Conservation (phyloP, 2,888 invertebrate species). For the Dicyrtoma fusca region DNA sequence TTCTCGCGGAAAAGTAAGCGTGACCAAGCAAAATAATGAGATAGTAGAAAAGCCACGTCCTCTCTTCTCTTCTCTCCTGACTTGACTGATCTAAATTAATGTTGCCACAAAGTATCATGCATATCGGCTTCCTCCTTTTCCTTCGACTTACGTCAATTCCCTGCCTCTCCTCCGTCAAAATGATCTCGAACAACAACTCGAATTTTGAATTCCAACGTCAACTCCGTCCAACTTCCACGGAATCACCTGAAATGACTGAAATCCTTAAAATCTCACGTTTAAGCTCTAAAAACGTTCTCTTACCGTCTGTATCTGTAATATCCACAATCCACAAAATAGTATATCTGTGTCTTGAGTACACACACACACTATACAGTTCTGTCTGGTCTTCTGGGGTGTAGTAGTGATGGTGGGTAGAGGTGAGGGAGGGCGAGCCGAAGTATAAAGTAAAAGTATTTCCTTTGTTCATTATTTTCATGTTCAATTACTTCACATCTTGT, state of each 20-base stretch:
- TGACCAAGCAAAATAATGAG: slow-evolving; percentile 32
- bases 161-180: slow-evolving; percentile 3
- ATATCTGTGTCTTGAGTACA: background rate
- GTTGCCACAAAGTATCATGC: slow-evolving; percentile 33
- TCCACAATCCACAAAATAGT: background rate
- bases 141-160: slow-evolving; percentile 15
- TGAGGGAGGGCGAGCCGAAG: too few species aligned
- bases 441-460: slow-evolving; percentile 22
- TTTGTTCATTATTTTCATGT: slow-evolving; percentile 16
- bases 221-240: background rate
- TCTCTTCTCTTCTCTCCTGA: slow-evolving; percentile 3
- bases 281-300: background rate
- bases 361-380: background rate
- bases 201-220: background rate
- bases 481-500: background rate
- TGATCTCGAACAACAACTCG: background rate
- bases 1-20: slow-evolving; percentile 13
- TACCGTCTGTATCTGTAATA: background rate
- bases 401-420: too few species aligned
- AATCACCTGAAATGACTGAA: too few species aligned
- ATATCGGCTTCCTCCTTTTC: slow-evolving; percentile 29
- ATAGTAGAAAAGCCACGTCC: slow-evolving; percentile 20
- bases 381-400: too few species aligned
- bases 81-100: slow-evolving; percentile 36
- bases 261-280: slow-evolving; percentile 9